Conservation (phyloP, 2,888 invertebrate genomes). For the Scaptomyza tumidula region DNA sequence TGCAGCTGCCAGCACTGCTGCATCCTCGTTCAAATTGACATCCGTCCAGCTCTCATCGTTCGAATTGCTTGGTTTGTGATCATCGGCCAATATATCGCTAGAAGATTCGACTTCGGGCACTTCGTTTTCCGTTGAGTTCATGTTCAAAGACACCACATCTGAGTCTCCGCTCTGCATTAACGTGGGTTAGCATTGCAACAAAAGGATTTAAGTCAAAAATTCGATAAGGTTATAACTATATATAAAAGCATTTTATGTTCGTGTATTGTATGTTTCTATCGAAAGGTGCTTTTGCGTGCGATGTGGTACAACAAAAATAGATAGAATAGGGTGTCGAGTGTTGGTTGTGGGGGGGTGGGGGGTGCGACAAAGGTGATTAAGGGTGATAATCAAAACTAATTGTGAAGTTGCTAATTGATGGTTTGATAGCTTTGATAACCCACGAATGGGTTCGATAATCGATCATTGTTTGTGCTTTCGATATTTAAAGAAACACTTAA, state of each 20-base stretch:
- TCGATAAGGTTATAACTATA: neutral
- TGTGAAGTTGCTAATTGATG: too few species aligned
- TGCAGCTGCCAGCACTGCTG: slow-evolving; percentile 81
- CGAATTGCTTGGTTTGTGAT: slow-evolving; percentile 89
- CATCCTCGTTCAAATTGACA: slow-evolving; percentile 95
- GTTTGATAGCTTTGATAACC: too few species aligned
- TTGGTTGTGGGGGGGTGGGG: neutral
- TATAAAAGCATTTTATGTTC: slow-evolving; percentile 6
- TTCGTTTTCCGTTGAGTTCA: slow-evolving; percentile 90
- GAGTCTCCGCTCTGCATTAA: slow-evolving; percentile 92
- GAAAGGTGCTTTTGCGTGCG: neutral
- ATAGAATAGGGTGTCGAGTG: too few species aligned
- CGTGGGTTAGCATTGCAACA: slow-evolving; percentile 3
- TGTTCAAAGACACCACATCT: slow-evolving; percentile 90
- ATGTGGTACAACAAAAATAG: neutral
- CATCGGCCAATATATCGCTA: slow-evolving; percentile 89
- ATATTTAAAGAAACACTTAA: neutral
- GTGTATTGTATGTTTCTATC: neutral
- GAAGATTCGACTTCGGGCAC: slow-evolving; percentile 89
- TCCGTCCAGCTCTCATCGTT: slow-evolving; percentile 97
- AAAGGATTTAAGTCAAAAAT: neutral
- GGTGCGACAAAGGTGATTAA: neutral
- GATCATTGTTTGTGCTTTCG: neutral
- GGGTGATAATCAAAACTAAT: too few species aligned
- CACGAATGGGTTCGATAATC: neutral